Percentiles rank a stretch among this genome's conserved stretches.
These are phyloP conservation scores for Dasyornis broadbenti DNA, from an alignment of 2,113 vertebrate genomes.

Conservation along the genomic window DNA sequence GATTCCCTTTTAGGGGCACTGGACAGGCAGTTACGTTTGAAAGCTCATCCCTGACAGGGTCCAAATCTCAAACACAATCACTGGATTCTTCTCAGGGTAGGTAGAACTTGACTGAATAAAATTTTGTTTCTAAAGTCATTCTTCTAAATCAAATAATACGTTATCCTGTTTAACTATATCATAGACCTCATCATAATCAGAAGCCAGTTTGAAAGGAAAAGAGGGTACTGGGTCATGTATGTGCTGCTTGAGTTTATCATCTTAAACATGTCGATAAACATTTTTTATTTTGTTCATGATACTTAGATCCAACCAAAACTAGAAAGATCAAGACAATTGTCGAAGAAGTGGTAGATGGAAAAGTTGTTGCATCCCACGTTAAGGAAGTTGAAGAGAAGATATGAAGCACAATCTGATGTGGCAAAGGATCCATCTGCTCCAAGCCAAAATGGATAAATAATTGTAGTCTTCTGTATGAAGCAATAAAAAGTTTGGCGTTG, in stretches of 20 bases:
- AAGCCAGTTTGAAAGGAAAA: neutral
- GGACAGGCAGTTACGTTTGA: constrained; percentile 46
- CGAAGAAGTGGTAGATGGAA: constrained; percentile 74
- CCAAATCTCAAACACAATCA: constrained; percentile 63
- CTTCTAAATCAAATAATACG: neutral
- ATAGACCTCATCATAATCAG: neutral
- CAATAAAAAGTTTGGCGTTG: neutral
- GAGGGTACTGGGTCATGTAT: neutral
- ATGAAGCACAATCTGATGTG: neutral
- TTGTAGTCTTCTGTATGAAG: neutral
- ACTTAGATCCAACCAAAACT: constrained; percentile 70
- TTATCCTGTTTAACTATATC: neutral
- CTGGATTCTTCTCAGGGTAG: constrained; percentile 70
- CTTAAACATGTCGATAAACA: neutral
- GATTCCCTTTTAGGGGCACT: constrained; percentile 9
- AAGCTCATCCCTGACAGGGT: constrained; percentile 32
- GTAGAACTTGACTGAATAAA: neutral
- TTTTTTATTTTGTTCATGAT: neutral
- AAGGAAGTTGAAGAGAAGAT: constrained; percentile 72
- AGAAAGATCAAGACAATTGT: constrained; percentile 76
- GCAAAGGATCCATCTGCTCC: neutral
- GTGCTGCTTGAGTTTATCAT: neutral
- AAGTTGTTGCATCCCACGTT: constrained; percentile 72
- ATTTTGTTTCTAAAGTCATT: neutral
- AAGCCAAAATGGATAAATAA: neutral